These are phyloP conservation scores for Nixonia krombeini DNA, from an alignment of 1,140 invertebrate genomes.

Conservation along the genomic window DNA sequence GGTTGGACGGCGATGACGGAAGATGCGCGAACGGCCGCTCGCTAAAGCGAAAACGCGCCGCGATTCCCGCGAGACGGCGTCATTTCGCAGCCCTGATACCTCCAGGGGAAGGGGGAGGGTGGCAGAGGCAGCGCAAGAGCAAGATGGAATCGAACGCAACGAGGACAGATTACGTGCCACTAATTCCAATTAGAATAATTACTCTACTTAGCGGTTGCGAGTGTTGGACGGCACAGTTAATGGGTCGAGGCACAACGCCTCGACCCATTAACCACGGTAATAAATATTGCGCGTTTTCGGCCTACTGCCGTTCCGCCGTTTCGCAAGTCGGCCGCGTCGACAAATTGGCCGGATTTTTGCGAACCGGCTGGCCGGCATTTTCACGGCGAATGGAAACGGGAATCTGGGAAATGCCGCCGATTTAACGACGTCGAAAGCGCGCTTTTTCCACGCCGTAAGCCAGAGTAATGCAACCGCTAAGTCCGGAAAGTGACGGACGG, in stretches of 20 bases:
- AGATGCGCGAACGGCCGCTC: constrained; percentile 1
- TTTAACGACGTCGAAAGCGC: constrained; percentile 42
- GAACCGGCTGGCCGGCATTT: neutral
- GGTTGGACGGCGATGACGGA: constrained; percentile 27
- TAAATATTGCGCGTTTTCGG: too few species aligned
- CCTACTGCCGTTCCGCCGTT: too few species aligned
- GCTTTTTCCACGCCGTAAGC: constrained; percentile 20
- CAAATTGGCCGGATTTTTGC: neutral
- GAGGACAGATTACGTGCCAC: constrained; percentile 11
- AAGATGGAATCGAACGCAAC: constrained; percentile 21
- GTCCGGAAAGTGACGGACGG: constrained; percentile 46
- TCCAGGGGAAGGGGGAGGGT: neutral
- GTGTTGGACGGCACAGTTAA: constrained; percentile 1
- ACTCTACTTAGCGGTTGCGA: constrained; percentile 19
- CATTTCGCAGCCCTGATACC: constrained; percentile 21
- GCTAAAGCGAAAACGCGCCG: constrained; percentile 16
- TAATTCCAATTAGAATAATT: constrained; percentile 34
- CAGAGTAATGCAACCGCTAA: constrained; percentile 44
- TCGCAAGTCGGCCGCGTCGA: neutral
- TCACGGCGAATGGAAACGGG: too few species aligned
- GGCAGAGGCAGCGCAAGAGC: neutral
- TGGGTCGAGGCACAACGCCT: neutral
- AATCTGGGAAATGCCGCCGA: too few species aligned
- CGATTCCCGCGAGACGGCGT: constrained; percentile 23
- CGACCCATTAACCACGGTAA: neutral